Conservation (phyloP, 2,113 vertebrate species). For the Micronycteris hirsuta region DNA sequence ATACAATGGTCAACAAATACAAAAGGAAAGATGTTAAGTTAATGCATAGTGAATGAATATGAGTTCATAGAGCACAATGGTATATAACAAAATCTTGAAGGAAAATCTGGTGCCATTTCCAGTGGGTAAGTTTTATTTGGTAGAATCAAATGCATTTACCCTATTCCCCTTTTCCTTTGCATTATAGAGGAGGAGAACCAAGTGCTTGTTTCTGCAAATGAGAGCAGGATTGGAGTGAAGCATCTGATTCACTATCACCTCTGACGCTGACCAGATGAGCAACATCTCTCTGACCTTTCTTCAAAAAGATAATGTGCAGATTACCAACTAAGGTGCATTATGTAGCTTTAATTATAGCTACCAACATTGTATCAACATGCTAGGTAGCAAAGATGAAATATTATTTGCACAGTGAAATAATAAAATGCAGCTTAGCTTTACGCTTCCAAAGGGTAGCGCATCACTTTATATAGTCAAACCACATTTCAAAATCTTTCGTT, state of each 20-base stretch:
- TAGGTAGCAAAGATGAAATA: not conserved
- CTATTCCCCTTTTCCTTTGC: not conserved
- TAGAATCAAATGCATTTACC: not conserved
- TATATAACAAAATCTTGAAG: not conserved
- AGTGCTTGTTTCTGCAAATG: not conserved
- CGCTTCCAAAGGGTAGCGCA: conserved; percentile 26
- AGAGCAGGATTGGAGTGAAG: not conserved
- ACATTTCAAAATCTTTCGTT: conserved; percentile 47
- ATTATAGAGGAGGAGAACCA: not conserved
- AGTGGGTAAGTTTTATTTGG: not conserved
- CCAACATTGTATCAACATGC: not conserved
- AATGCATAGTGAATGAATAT: not conserved
- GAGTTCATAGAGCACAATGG: not conserved
- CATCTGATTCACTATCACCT: not conserved
- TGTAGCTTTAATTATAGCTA: not conserved
- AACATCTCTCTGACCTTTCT: conserved; percentile 12
- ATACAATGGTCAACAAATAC: not conserved
- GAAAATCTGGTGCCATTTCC: not conserved
- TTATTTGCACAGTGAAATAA: conserved; percentile 27
- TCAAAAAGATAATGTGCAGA: not conserved
- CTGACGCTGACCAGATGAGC: not conserved
- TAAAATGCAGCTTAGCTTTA: conserved; percentile 31
- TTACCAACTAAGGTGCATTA: not conserved
- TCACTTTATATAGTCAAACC: not conserved
- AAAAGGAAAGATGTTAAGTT: not conserved